These are phyloP conservation scores for Tenodera sinensis DNA, from an alignment of 2,888 invertebrate genomes.

Conservation along the genomic window DNA sequence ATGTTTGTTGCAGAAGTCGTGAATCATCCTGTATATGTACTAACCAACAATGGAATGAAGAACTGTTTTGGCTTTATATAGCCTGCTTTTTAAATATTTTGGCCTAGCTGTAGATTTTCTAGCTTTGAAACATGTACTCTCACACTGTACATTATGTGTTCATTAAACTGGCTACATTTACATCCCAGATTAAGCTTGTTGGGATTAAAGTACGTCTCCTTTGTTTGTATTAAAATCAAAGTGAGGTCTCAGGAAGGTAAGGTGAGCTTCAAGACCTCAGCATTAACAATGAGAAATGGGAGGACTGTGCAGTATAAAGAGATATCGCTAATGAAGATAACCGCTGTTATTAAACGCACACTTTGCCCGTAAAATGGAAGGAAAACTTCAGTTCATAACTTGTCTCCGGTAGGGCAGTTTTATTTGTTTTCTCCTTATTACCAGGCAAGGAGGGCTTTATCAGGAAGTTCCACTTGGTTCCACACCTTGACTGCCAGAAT, in stretches of 20 bases:
- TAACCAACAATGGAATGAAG: too few species aligned
- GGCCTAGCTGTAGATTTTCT: too few species aligned
- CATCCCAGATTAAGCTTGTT: too few species aligned
- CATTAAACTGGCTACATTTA: too few species aligned
- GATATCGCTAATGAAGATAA: background rate
- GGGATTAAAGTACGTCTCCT: background rate
- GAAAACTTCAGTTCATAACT: background rate
- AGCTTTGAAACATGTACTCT: too few species aligned
- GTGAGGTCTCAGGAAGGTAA: background rate
- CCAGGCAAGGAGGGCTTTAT: background rate
- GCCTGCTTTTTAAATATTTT: too few species aligned
- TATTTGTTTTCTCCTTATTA: background rate
- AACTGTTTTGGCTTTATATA: too few species aligned
- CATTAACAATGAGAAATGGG: background rate
- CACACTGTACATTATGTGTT: too few species aligned
- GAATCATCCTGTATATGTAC: too few species aligned
- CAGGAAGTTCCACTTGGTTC: conserved; percentile 2
- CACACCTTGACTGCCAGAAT: background rate
- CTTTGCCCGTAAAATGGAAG: background rate
- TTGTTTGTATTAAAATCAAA: background rate
- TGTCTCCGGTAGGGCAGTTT: background rate
- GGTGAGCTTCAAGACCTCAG: background rate
- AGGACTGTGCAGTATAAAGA: background rate
- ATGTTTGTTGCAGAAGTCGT: too few species aligned
- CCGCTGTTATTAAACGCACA: background rate